These are phyloP conservation scores for Tenthredo distinguenda DNA, from an alignment of 2,888 invertebrate genomes.

Conservation along the genomic window DNA sequence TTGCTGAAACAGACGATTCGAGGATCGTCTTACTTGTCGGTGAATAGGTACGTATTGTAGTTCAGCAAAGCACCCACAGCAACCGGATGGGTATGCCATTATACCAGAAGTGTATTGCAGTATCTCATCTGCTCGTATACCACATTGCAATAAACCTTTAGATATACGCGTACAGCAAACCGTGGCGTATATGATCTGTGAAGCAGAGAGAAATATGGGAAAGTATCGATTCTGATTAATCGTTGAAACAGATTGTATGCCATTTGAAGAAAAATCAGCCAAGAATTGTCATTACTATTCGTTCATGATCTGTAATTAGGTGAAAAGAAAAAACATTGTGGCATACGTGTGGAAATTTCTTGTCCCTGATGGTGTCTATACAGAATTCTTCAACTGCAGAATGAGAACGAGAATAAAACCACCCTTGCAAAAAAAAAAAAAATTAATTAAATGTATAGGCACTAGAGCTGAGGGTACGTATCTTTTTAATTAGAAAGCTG, in stretches of 20 bases:
- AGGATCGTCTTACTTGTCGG: constrained; percentile 19
- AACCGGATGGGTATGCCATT: constrained; percentile 22
- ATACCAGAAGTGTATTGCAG: constrained; percentile 18
- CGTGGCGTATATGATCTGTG: background rate
- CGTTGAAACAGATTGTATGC: background rate
- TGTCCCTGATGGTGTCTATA: background rate
- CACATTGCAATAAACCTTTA: background rate
- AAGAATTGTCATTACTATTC: background rate
- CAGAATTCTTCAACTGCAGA: background rate
- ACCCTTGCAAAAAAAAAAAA: background rate
- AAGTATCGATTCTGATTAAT: background rate
- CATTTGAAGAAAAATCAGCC: background rate
- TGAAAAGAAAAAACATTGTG: background rate
- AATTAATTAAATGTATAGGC: background rate
- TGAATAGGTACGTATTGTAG: background rate
- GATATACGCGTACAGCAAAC: background rate
- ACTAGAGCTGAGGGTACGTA: background rate
- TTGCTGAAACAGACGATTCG: background rate
- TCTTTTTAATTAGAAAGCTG: constrained; percentile 10
- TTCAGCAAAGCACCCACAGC: constrained; percentile 9
- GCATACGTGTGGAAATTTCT: background rate
- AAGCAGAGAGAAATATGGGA: background rate
- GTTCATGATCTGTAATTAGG: background rate
- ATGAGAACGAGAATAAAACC: background rate
- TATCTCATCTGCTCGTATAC: background rate